phyloP scores from a whole-genome alignment of 2,888 invertebrate genomes.

The Lepidocyrtinus sp. region DNA sequence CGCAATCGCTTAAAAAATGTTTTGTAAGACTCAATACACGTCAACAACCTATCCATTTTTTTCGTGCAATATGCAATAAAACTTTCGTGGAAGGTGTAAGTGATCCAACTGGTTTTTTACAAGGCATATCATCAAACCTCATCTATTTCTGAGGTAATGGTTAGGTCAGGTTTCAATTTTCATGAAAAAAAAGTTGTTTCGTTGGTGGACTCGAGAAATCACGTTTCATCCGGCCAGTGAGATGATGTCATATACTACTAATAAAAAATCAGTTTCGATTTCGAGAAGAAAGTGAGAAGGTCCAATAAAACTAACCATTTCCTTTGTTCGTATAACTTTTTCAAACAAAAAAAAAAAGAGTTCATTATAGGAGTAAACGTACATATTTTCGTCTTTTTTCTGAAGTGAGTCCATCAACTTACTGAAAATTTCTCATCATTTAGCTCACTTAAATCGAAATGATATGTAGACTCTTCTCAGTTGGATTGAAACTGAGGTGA shows the following conservation, averaged over 20 bases:
- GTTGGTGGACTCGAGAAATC: neutral
- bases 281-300: neutral
- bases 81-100: slow-evolving; percentile 37
- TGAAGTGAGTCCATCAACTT: no score
- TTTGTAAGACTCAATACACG: neutral
- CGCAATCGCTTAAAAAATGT: slow-evolving; percentile 21
- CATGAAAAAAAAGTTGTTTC: neutral
- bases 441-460: no score
- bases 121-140: neutral
- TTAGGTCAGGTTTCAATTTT: slow-evolving; percentile 27
- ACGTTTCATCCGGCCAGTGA: neutral
- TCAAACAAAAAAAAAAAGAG: no score
- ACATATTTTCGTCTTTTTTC: no score
- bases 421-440: no score
- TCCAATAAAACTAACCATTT: no score
- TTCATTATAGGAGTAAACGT: no score
- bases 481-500: no score
- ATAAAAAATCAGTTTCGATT: slow-evolving; percentile 17
- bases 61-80: neutral
- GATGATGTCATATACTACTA: neutral
- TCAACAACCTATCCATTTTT: neutral
- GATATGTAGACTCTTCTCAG: no score
- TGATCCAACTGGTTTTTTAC: slow-evolving; percentile 55
- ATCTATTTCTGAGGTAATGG: neutral
- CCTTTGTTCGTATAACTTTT: no score